Evolutionary conservation across 2,888 invertebrate species (phyloP).

Genomic region (Cremastinae sp.): DNA sequence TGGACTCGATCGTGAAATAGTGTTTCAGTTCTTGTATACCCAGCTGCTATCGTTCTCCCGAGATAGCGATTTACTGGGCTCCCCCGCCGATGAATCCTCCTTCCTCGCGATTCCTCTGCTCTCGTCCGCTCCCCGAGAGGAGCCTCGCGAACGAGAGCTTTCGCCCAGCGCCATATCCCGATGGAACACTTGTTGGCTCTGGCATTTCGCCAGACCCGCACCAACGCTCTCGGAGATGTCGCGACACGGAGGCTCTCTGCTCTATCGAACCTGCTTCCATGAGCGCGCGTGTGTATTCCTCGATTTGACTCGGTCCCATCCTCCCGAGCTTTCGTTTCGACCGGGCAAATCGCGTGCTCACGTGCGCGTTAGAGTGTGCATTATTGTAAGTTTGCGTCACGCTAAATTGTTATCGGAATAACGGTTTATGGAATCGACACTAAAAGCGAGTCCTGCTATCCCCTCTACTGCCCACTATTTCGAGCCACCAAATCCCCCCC

Average conservation of each 20-base stretch:
- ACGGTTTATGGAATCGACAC: no score
- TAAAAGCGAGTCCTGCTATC: no score
- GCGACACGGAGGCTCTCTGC: neutral
- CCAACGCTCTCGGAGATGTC: slow-evolving; percentile 25
- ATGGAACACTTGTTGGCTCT: slow-evolving; percentile 77
- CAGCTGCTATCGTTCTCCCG: slow-evolving; percentile 47
- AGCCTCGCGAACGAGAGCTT: slow-evolving; percentile 4
- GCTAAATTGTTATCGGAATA: no score
- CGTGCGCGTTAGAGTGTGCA: no score
- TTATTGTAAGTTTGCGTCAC: no score
- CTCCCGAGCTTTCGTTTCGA: no score
- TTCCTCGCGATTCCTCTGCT: slow-evolving; percentile 25
- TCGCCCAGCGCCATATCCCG: slow-evolving; percentile 59
- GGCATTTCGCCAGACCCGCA: slow-evolving; percentile 66
- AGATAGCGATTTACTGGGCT: slow-evolving; percentile 57
- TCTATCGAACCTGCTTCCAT: neutral
- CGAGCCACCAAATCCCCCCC: no score
- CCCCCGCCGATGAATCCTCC: slow-evolving; percentile 46
- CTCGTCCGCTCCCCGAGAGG: no score
- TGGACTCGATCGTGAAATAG: no score
- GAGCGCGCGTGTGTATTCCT: slow-evolving; percentile 7
- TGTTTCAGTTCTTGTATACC: slow-evolving; percentile 12
- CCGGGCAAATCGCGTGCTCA: no score
- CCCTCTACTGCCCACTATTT: no score
- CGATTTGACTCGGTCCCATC: neutral